These are phyloP conservation scores for Lanius ludovicianus DNA, from an alignment of 2,113 vertebrate species.

Conservation along the genomic window DNA sequence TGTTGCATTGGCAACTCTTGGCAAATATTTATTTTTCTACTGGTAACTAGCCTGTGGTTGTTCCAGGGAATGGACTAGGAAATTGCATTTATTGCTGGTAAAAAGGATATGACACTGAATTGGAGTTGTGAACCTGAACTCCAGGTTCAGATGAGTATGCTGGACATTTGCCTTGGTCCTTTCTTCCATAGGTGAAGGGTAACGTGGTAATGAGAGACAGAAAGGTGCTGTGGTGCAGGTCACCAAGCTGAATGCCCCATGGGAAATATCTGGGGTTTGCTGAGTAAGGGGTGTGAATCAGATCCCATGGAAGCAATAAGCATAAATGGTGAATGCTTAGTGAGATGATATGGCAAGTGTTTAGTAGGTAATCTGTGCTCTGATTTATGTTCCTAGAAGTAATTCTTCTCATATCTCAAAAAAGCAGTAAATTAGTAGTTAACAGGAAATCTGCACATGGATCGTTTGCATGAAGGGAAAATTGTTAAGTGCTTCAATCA, in stretches of 20 bases:
- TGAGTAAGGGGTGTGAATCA: neutral
- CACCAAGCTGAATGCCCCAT: neutral
- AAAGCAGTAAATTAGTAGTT: neutral
- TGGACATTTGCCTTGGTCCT: neutral
- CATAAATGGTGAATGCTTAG: neutral
- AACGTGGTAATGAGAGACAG: neutral
- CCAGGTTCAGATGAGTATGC: neutral
- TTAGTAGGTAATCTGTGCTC: neutral
- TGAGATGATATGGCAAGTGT: neutral
- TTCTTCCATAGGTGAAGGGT: neutral
- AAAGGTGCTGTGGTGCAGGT: neutral
- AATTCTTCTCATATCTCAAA: neutral
- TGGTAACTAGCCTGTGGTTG: neutral
- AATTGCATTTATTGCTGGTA: neutral
- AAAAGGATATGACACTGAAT: neutral
- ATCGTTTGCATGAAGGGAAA: neutral
- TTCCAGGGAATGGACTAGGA: neutral
- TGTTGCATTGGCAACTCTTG: neutral
- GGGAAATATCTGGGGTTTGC: neutral
- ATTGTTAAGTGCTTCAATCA: neutral
- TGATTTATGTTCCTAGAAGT: neutral
- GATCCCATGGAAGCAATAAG: neutral
- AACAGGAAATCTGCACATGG: neutral
- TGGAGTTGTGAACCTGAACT: neutral
- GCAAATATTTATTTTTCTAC: conserved; percentile 9